Evolutionary conservation across 1,140 invertebrate species (phyloP), one percentile per base, ranked within the genome.

Genomic region (Melitaea cinxia): DNA sequence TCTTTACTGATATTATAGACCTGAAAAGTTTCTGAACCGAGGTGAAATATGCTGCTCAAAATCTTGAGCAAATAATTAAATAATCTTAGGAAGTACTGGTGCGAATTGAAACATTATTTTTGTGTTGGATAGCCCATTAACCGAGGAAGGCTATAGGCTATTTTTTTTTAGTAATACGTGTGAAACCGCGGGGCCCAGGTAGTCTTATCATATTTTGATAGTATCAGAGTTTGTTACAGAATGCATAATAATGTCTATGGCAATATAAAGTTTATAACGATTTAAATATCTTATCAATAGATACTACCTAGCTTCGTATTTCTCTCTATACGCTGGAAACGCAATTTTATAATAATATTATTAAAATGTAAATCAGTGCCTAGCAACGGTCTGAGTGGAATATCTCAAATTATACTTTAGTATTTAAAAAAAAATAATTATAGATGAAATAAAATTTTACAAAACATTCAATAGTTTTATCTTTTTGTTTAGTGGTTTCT

Each of bases 261-360:
- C 49, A 23, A 53, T 56, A 39, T 23, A 23, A 53, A 53, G 21
- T 15, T 39, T 19, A 62, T 62, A 30, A 62, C 50, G 60, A 62
- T 62, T 42, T 54, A 62, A 54, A 39, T 62, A 62, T 19, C 60
- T 55, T 62, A 62, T 33, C 35, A 50, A 54, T 62, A 54, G 50
- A 21, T 62, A 42, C 30, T 53, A 21, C 28, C 21, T 57, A 19
- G 60, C 60, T 54, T 62, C 50, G 54, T 33, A 45, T 57, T 57
- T 24, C 21, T 45, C 54, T 42, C 37, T 57, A 45, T 42, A 57
- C n/a, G 21, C 24, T 42, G 21, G 1, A 28, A 42, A 26, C 15
- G 54, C 9, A 24, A 42, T 57, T 45, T 42, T 45, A 54, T 54
- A 28, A 57, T 57, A 17, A 47, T 47, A 47, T 23, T 47, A 47